Base-by-base conservation (phyloP, 2,113 vertebrate genomes). In the Centrocercus urophasianus region DNA sequence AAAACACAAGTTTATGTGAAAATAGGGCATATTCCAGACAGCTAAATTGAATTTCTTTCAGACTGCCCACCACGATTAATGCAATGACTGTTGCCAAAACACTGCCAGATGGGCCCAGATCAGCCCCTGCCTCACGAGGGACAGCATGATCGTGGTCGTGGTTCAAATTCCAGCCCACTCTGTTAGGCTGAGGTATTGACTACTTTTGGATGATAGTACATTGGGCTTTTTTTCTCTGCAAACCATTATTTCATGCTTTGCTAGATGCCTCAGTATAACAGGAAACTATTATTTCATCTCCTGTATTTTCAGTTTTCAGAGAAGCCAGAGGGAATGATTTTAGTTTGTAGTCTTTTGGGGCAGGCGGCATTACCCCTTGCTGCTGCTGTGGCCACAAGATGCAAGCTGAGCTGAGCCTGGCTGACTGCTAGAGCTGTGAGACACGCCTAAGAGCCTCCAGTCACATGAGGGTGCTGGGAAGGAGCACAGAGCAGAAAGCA, bases 361-460 rank as follows among this genome's bases (percentile, higher is more conserved):
- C 50, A 73, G 19, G 6, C 88, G 32, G 17, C 40, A 8, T 66
- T 60, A 45, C 28, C 17, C 9, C 5, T 5, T 2, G 0, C 0
- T 34, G 50, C 34, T 38, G 36, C 52, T 10, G 38, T 1, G 0
- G 45, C 64, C 27, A 52, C 30, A 71, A n/a, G 50, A 78, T 34
- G 22, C 34, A 43, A 57, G 32, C 27, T 13, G 65, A 61, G 25
- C 11, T 79, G 40, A 57, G 13, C n/a, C 21, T 36, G 45, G 18
- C 45, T 3, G 7, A 40, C 6, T 61, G 3, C 61, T 21, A 7
- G 34, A 72, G 48, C 28, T 64, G 43, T 1, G 2, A 84, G 32
- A 30, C 5, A 16, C 13, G 9, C 36, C 10, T 2, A 22, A 22
- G 27, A 40, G 42, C 34, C 8, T 3, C 8, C 54, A 56, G 3